These are phyloP conservation scores for Stomatorhinus walkeri DNA, from an alignment of 2,797 vertebrate species.

Conservation along the genomic window DNA sequence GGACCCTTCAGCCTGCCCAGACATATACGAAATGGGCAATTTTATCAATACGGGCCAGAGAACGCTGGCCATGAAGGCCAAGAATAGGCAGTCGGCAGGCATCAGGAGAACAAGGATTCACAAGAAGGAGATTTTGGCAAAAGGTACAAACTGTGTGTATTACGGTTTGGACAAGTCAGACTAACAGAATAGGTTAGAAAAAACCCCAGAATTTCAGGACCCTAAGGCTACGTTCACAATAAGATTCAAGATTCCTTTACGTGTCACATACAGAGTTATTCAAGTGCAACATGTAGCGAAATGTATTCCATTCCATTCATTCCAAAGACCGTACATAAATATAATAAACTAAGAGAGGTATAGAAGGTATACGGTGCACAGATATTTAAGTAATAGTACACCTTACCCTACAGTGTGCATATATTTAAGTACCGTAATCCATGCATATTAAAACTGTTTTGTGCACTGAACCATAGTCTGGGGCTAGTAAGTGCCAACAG, in stretches of 20 bases:
- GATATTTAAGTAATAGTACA: background rate
- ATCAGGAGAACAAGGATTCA: background rate
- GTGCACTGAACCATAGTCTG: too few relatives aligned
- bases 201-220: background rate
- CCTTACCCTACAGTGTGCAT: too few relatives aligned
- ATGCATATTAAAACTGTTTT: background rate
- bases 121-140: background rate
- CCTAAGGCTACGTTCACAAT: background rate
- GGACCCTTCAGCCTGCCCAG: constrained; percentile 72
- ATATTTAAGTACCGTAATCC: background rate
- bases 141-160: background rate
- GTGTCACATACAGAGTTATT: background rate
- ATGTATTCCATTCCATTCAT: background rate
- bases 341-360: background rate
- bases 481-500: background rate
- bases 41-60: background rate
- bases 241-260: background rate
- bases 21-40: background rate
- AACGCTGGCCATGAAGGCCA: background rate
- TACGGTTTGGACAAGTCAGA: background rate
- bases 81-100: background rate
- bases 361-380: background rate
- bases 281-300: background rate
- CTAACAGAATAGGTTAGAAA: background rate
- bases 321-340: background rate